Base-by-base conservation (phyloP, 2,888 invertebrate genomes). In the Odontomyia ornata region DNA sequence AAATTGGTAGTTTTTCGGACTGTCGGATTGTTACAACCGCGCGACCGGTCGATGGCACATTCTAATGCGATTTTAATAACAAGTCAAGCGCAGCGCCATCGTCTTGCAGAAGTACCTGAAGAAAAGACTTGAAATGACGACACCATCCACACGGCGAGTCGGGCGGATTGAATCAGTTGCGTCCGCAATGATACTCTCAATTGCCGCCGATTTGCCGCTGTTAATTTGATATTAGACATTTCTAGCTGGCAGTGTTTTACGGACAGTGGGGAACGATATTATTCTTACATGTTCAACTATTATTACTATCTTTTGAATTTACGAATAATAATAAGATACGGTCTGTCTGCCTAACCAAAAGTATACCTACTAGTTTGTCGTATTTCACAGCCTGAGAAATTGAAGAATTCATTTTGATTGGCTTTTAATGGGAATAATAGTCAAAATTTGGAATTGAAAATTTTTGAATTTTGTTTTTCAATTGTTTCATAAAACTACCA, bases 31-130 rank as follows among this genome's bases (percentile, higher is more conserved):
- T 73, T 73, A 60, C 57, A 73, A 69, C 43, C 30, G 65, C 69
- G 69, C 69, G 36, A 72, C 73, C 60, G 73, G 73, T 73, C 73
- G 73, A 73, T 73, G 73, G 73, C 73, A 73, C 76, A 84, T 83
- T 85, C 85, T 86, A 86, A 86, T 86, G 85, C 84, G 86, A 84
- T 86, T 86, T 86, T 86, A 86, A 86, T 86, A 86, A 86, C 84
- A 83, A 85, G 82, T 84, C 64, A 62, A 75, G 64, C 75, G 47
- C 64, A 75, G 64, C 75, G 72, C 56, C 67, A 46, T 47, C 9
- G 69, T 47, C 69, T 23, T 30, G 30, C 28, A 36, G 13, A 23
- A 47, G 47, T 46, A 60, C 36, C 9, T 30, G 36, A 21, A 57
- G n/a, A 23, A 52, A n/a, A 1, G 56, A 73, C 36, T 57, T 73